phyloP scores from a whole-genome alignment of 2,797 vertebrate species.

The Enteromius viviparus region DNA sequence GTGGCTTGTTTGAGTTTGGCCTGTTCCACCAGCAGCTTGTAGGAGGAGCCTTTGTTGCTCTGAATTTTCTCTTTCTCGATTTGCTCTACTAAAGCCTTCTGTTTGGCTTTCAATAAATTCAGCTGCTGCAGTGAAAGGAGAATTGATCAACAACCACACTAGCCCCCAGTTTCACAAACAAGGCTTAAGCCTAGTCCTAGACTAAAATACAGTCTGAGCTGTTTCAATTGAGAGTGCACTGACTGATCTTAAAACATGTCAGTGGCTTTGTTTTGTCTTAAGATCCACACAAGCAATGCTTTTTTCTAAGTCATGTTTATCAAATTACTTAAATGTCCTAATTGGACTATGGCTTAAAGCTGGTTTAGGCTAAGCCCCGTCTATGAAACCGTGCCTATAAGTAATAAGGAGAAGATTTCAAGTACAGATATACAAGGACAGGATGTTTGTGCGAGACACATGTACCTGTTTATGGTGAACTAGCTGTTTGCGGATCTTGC shows the following conservation, averaged over 20 bases:
- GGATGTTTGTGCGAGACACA: slow-evolving; percentile 59
- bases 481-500: slow-evolving; percentile 98
- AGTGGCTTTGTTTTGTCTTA: too few species aligned
- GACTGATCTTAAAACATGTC: too few species aligned
- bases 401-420: background rate
- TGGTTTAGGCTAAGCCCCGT: too few species aligned
- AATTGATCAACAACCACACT: slow-evolving; percentile 62
- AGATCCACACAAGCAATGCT: too few species aligned
- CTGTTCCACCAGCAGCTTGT: slow-evolving; percentile 98
- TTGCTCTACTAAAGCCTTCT: slow-evolving; percentile 99
- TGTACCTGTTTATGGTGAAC: slow-evolving; percentile 99
- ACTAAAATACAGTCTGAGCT: too few species aligned
- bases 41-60: slow-evolving; percentile 99
- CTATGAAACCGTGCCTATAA: background rate
- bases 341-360: too few species aligned
- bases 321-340: too few species aligned
- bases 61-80: slow-evolving; percentile 99
- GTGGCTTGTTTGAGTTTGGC: slow-evolving; percentile 99
- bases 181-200: too few species aligned
- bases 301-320: too few species aligned
- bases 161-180: too few species aligned
- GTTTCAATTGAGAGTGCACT: too few species aligned
- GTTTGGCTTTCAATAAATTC: slow-evolving; percentile 99
- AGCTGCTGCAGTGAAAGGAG: slow-evolving; percentile 90
- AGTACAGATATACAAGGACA: background rate